A percentile compares a stretch with the other conserved stretches of the same genome.
Conservation (phyloP, 2,888 invertebrate genomes). For the Cephus nigrinus region DNA sequence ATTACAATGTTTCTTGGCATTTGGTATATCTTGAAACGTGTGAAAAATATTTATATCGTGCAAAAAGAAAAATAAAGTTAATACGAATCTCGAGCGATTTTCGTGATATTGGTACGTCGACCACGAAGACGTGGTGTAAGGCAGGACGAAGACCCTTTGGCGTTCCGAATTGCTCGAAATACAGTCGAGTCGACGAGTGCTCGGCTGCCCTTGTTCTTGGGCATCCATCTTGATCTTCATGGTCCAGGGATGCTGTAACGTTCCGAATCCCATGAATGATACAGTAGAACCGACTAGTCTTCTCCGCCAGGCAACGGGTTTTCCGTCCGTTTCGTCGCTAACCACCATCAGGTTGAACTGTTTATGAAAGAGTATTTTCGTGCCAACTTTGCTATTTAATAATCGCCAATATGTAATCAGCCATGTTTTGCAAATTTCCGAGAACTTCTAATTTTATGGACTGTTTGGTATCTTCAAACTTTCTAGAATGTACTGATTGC, state of each 20-base stretch:
- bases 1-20: background rate
- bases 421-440: background rate
- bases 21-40: background rate
- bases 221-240: constrained; percentile 5
- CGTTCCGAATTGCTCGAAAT: constrained; percentile 21
- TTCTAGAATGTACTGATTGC: background rate
- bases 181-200: constrained; percentile 15
- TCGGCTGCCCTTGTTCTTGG: constrained; percentile 17
- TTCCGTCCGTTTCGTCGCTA: background rate
- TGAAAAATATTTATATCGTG: background rate
- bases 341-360: background rate
- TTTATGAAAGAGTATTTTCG: background rate
- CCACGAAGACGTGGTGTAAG: constrained; percentile 7
- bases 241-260: constrained; percentile 1
- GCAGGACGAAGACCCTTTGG: constrained; percentile 22
- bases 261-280: constrained; percentile 4
- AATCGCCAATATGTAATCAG: background rate
- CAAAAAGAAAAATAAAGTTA: background rate
- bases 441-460: background rate
- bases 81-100: background rate
- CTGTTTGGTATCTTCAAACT: background rate
- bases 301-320: background rate
- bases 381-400: background rate
- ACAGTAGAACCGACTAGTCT: constrained; percentile 12
- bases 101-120: constrained; percentile 2